Percentiles rank a stretch among this genome's conserved stretches.
phyloP scores from a whole-genome alignment of 2,888 invertebrate species.

The Zhuqinia jingwanae region DNA sequence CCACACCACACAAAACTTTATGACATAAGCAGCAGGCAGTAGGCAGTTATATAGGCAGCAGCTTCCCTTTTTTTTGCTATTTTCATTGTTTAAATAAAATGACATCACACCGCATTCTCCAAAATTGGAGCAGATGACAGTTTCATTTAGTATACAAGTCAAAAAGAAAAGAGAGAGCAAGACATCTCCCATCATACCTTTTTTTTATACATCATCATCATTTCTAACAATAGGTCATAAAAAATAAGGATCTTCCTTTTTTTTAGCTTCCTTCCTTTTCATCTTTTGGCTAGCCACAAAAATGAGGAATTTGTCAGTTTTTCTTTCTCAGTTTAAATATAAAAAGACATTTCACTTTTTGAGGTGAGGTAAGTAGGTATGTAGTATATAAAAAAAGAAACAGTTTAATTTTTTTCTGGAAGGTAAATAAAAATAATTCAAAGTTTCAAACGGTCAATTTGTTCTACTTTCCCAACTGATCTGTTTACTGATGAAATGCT shows the following conservation, averaged over 20 bases:
- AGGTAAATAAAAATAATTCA: conserved; percentile 9
- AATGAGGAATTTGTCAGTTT: conserved; percentile 38
- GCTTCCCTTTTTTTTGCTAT: conserved; percentile 23
- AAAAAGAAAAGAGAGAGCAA: too few species aligned
- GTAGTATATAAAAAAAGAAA: not conserved
- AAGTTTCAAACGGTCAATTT: conserved; percentile 52
- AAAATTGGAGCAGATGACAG: conserved; percentile 37
- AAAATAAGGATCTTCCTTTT: not conserved
- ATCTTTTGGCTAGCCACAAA: not conserved
- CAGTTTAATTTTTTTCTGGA: not conserved
- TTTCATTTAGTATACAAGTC: not conserved
- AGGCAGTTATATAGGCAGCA: not conserved
- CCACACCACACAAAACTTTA: not conserved
- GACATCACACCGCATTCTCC: not conserved
- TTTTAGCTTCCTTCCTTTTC: not conserved
- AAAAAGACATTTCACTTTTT: conserved; percentile 21
- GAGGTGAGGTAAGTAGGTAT: too few species aligned
- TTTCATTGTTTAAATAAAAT: conserved; percentile 16
- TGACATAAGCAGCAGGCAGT: not conserved
- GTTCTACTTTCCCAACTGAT: not conserved
- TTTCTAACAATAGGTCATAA: conserved; percentile 48
- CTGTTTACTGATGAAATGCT: not conserved
- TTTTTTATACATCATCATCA: not conserved
- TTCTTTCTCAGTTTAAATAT: not conserved
- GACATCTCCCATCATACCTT: not conserved